phyloP scores from a whole-genome alignment of 2,888 invertebrate genomes.

The Drosophila neonasuta region DNA sequence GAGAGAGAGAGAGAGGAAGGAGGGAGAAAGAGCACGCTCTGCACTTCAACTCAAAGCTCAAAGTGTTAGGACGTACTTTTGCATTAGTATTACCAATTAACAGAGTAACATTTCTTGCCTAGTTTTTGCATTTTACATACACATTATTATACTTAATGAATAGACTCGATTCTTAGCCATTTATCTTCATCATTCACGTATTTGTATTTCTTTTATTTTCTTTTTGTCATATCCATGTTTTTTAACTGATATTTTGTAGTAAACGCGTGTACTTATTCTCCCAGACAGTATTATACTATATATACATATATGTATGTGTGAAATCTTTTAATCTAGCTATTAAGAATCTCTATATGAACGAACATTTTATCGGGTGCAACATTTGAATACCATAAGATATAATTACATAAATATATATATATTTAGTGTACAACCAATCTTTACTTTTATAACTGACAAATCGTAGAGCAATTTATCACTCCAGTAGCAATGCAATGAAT shows the following conservation, averaged over 20 bases:
- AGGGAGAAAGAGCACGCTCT: constrained; percentile 8
- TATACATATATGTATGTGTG: constrained; percentile 18
- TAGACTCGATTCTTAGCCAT: constrained; percentile 18
- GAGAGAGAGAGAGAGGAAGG: neutral
- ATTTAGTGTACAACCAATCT: constrained; percentile 34
- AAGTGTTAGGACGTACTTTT: constrained; percentile 49
- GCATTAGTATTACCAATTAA: constrained; percentile 58
- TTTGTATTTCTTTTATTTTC: constrained; percentile 47
- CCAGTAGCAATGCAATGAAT: constrained; percentile 73
- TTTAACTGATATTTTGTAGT: constrained; percentile 50
- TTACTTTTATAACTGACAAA: constrained; percentile 51
- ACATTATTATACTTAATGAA: constrained; percentile 21
- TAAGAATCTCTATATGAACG: constrained; percentile 49
- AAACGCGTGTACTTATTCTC: constrained; percentile 42
- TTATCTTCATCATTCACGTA: constrained; percentile 26
- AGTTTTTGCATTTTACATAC: constrained; percentile 56
- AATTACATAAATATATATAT: constrained; percentile 25
- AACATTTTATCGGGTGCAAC: constrained; percentile 29
- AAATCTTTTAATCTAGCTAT: constrained; percentile 49
- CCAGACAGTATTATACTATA: constrained; percentile 67
- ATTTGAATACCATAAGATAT: constrained; percentile 27
- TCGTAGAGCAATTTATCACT: constrained; percentile 68
- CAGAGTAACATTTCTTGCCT: constrained; percentile 69
- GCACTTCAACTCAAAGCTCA: constrained; percentile 37
- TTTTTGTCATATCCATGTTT: constrained; percentile 49